Evolutionary conservation across 2,797 vertebrate genomes (phyloP).

Genomic region (Brachyrhaphis roseni): DNA sequence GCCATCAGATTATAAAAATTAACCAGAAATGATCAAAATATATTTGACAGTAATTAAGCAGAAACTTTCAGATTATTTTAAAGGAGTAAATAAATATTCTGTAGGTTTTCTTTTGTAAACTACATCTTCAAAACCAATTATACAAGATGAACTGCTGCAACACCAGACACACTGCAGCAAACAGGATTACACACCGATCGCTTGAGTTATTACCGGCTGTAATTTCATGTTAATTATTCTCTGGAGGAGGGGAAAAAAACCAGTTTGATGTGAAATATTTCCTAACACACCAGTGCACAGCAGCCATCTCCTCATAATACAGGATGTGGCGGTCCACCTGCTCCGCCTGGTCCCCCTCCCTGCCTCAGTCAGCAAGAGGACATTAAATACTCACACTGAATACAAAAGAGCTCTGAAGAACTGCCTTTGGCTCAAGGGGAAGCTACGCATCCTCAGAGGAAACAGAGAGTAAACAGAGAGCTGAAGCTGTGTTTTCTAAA

Average conservation of each 20-base stretch:
- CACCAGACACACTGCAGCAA: constrained; percentile 36
- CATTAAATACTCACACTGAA: constrained; percentile 64
- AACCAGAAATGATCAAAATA: neutral
- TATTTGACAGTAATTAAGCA: neutral
- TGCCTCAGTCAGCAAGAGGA: constrained; percentile 50
- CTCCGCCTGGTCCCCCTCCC: constrained; percentile 41
- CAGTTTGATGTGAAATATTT: constrained; percentile 33
- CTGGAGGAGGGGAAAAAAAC: constrained; percentile 14
- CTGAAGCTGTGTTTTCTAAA: constrained; percentile 6
- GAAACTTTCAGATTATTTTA: neutral
- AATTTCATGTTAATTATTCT: constrained; percentile 51
- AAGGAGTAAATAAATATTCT: neutral
- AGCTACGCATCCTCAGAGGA: constrained; percentile 36
- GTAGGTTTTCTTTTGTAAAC: neutral
- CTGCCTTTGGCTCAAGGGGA: constrained; percentile 53
- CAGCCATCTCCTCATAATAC: constrained; percentile 40
- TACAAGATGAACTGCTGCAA: constrained; percentile 1
- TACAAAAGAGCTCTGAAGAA: constrained; percentile 70
- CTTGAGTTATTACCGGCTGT: constrained; percentile 22
- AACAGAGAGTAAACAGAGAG: constrained; percentile 16
- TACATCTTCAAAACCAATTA: neutral
- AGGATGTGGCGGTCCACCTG: constrained; percentile 61
- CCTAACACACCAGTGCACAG: constrained; percentile 25
- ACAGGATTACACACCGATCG: constrained; percentile 24
- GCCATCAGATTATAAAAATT: neutral